These are phyloP conservation scores for Alcedo atthis DNA, from an alignment of 2,797 vertebrate genomes.

Conservation along the genomic window DNA sequence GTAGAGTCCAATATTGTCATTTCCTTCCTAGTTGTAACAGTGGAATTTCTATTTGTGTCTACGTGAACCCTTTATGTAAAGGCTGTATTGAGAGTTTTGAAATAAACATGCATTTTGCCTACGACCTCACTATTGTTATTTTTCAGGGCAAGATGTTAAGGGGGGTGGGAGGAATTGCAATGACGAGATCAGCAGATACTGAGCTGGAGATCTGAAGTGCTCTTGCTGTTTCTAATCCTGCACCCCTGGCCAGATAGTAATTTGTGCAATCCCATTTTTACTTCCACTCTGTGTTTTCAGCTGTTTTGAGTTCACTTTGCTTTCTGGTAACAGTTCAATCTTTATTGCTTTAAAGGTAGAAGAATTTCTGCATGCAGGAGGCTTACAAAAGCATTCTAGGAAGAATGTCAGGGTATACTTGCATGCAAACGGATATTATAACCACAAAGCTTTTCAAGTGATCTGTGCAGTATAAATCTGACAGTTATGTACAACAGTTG, in stretches of 20 bases:
- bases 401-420: background rate
- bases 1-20: background rate
- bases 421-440: background rate
- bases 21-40: background rate
- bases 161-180: background rate
- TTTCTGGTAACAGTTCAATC: background rate
- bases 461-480: background rate
- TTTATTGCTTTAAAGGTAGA: slow-evolving; percentile 2
- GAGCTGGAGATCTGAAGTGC: background rate
- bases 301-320: background rate
- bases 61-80: slow-evolving; percentile 3
- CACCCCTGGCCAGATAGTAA: background rate
- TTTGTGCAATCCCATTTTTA: background rate
- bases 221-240: background rate
- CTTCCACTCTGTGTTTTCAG: background rate
- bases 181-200: slow-evolving; percentile 1
- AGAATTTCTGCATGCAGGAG: background rate
- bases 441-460: background rate
- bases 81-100: background rate
- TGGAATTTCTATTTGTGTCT: slow-evolving; percentile 20
- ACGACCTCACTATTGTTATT: background rate
- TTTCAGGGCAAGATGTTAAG: background rate
- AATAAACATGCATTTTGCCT: slow-evolving; percentile 2
- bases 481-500: background rate
- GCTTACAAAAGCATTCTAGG: background rate